A percentile compares a stretch with the other conserved stretches of the same genome.
These are phyloP conservation scores for Rynchops niger DNA, from an alignment of 2,113 vertebrate genomes.

Conservation along the genomic window DNA sequence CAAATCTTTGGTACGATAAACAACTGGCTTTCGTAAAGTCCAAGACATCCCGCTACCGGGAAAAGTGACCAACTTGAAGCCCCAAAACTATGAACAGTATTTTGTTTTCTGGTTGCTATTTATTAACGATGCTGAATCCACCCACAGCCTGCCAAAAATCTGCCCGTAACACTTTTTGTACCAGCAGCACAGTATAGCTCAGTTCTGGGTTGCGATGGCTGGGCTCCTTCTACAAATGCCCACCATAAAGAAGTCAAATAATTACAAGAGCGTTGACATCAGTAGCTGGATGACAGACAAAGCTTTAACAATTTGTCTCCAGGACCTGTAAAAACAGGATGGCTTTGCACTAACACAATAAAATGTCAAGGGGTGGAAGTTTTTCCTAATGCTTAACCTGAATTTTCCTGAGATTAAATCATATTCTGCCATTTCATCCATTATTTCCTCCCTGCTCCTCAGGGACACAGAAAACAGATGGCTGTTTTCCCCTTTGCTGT, in stretches of 20 bases:
- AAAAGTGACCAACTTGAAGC: background rate
- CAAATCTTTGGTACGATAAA: background rate
- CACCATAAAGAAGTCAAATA: background rate
- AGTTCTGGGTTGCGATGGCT: background rate
- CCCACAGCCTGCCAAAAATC: background rate
- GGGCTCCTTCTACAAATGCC: background rate
- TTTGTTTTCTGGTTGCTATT: background rate
- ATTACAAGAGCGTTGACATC: background rate
- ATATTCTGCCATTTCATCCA: background rate
- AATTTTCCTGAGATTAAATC: background rate
- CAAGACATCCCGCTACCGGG: background rate
- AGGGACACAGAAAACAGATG: background rate
- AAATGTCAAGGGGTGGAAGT: background rate
- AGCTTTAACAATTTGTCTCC: background rate
- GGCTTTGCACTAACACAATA: background rate
- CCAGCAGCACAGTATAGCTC: background rate
- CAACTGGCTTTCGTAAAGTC: background rate
- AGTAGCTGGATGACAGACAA: background rate
- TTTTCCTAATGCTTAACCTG: background rate
- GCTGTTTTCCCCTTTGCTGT: background rate
- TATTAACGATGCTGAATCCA: background rate
- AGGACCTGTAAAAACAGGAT: background rate
- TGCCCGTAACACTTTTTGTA: background rate
- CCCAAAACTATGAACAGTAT: background rate
- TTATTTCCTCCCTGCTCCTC: background rate